Conservation (phyloP, 1,140 invertebrate species). For the Saccostrea echinata region DNA sequence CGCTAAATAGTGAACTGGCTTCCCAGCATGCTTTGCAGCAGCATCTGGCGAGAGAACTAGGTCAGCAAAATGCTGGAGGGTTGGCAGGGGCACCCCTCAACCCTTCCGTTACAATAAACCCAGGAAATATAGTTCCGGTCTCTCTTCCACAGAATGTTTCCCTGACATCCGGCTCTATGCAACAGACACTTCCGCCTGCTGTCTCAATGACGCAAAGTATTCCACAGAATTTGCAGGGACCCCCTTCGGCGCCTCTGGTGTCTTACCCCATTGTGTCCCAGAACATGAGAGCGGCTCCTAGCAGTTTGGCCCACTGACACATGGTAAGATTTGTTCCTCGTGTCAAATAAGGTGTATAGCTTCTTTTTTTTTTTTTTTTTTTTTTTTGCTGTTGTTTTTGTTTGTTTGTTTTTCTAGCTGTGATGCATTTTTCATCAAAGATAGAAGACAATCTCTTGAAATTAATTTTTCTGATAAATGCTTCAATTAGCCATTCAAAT, state of each 20-base stretch:
- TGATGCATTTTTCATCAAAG: too few relatives aligned
- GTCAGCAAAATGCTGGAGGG: conserved; percentile 58
- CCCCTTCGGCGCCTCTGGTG: conserved; percentile 83
- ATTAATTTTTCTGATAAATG: too few relatives aligned
- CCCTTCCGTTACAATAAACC: conserved; percentile 70
- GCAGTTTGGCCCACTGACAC: conserved; percentile 74
- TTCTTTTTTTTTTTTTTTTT: too few relatives aligned
- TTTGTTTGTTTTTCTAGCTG: too few relatives aligned
- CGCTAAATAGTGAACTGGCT: conserved; percentile 77
- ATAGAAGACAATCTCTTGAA: too few relatives aligned
- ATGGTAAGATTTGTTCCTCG: background rate
- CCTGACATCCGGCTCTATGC: conserved; percentile 76
- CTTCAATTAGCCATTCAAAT: too few relatives aligned
- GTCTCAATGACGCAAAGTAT: conserved; percentile 63
- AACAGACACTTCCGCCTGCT: conserved; percentile 77
- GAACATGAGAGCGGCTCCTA: conserved; percentile 77
- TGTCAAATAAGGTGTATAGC: too few relatives aligned
- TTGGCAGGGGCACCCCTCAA: conserved; percentile 62
- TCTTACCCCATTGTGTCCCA: conserved; percentile 88
- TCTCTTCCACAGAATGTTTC: conserved; percentile 71
- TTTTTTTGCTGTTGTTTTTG: too few relatives aligned
- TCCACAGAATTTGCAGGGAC: conserved; percentile 77
- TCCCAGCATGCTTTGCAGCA: conserved; percentile 74
- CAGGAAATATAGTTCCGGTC: conserved; percentile 73
- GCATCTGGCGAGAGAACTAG: conserved; percentile 63